A percentile compares a stretch with the other conserved stretches of the same genome.
Conservation (phyloP, 2,888 invertebrate genomes). For the Eupelmus urozonus region DNA sequence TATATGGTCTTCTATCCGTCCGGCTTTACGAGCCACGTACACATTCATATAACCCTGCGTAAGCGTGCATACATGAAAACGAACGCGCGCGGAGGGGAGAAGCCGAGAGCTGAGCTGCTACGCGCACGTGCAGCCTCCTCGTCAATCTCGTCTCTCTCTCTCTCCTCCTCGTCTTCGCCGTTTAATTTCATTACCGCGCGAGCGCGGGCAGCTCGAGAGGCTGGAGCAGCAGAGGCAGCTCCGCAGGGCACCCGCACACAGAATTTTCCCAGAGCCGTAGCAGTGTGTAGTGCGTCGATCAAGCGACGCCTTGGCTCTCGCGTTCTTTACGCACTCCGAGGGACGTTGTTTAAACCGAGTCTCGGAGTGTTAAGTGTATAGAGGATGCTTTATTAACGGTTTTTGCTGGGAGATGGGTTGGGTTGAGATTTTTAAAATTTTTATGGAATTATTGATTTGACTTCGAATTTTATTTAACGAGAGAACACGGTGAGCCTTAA, state of each 20-base stretch:
- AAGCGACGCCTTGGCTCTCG: background rate
- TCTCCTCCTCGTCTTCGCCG: slow-evolving; percentile 48
- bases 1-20: background rate
- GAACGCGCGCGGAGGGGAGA: background rate
- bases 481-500: too few species aligned
- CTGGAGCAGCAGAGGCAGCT: background rate
- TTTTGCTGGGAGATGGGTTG: too few species aligned
- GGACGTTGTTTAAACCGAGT: background rate
- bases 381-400: background rate
- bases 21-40: background rate
- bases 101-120: slow-evolving; percentile 12
- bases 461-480: too few species aligned
- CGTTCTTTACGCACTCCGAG: background rate
- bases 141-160: background rate
- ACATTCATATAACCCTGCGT: background rate
- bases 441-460: too few species aligned
- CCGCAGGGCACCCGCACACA: slow-evolving; percentile 47
- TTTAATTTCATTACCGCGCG: slow-evolving; percentile 58
- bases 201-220: background rate
- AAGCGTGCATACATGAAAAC: background rate
- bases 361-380: background rate
- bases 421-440: too few species aligned
- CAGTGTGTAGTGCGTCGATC: slow-evolving; percentile 21
- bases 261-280: slow-evolving; percentile 24
- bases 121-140: slow-evolving; percentile 6